Evolutionary conservation across 2,888 invertebrate genomes (phyloP), one percentile per base, ranked within the genome.

Genomic region (Cabera pusaria): DNA sequence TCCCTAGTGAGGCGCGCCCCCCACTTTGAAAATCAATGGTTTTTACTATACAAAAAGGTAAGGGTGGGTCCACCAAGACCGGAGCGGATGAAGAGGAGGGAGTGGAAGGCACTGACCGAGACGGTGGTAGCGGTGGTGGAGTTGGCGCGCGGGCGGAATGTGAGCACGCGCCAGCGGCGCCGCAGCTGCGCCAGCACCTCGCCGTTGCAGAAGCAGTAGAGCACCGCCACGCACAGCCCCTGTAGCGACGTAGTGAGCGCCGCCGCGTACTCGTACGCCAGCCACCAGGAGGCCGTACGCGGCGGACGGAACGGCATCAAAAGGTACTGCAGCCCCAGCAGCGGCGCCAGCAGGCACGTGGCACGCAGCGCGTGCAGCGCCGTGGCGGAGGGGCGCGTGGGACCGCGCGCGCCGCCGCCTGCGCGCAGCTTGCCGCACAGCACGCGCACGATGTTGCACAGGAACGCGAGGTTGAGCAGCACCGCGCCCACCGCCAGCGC

Each of bases 161-260:
- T 93, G 27, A 94, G 92, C 93, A 94, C 95, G 75, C 94, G 92
- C 95, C 95, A 96, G 76, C 93, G 94, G 44, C 96, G 91, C 63
- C 95, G 94, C 68, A 96, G 92, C 82, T 96, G 96, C 47, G 95
- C 94, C 61, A 95, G 93, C 82, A 98, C 98, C 93, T 98, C 98
- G 52, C 97, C 97, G 74, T 98, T 98, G 90, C 95, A 96, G 91
- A 98, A 98, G 77, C 97, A 97, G 86, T 96, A 97, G 29, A 98
- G 92, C 47, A 96, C 93, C 18, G 98, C 96, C 33, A 98, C 97
- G 76, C 96, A 96, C 42, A 97, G 92, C 44, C 98, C 98, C 95
- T 98, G 93, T 80, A 97, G 95, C 40, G 97, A 97, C 42, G 96
- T 94, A 27, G 95, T 94, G 61, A 97, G 91, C 51, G 97, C 97